Evolutionary conservation across 2,888 invertebrate species (phyloP), one percentile per base, ranked within the genome.

Genomic region (Brachyptera putata): DNA sequence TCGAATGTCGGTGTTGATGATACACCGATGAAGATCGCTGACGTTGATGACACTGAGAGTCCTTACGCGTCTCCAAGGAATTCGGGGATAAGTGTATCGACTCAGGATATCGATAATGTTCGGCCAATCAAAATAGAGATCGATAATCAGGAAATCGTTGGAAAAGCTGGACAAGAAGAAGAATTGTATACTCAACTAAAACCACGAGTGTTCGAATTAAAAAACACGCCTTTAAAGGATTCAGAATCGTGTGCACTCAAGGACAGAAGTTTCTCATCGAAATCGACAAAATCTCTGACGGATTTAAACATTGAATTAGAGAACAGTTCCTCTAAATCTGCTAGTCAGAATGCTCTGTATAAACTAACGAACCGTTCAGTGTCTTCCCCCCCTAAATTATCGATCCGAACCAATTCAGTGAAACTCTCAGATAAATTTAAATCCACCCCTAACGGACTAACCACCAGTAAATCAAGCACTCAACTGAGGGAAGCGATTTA

Each of bases 41-140:
- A 25, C n/a, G 25, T 13, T 24, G 39, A 14, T 4, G 14, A 14
- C 39, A 3, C n/a, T 4, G 49, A 49, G 49, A 49, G 49, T 25
- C 49, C 49, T 25, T 49, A 49, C n/a, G 24, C 49, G 49, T 49
- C 49, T 13, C 49, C 49, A 24, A 22, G 49, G 26, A 24, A 49
- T n/a, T 49, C 49, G 11, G 24, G n/a, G 13, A n/a, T 49, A 2
- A 25, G 49, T 25, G 25, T 13, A n/a, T 24, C 49, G 22, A 16
- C 49, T 18, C 22, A 18, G 11, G 53, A 53, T 24, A 24, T 36
- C 22, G n/a, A n/a, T n/a, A n/a, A n/a, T n/a, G n/a, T n/a, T n/a
- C n/a, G n/a, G n/a, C n/a, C n/a, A n/a, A n/a, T n/a, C n/a, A 18
- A 16, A 13, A 13, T 18, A 11, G 37, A 18, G 5, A 26, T 18